Conservation (phyloP, 2,888 invertebrate species). For the Eupithecia subfuscata region DNA sequence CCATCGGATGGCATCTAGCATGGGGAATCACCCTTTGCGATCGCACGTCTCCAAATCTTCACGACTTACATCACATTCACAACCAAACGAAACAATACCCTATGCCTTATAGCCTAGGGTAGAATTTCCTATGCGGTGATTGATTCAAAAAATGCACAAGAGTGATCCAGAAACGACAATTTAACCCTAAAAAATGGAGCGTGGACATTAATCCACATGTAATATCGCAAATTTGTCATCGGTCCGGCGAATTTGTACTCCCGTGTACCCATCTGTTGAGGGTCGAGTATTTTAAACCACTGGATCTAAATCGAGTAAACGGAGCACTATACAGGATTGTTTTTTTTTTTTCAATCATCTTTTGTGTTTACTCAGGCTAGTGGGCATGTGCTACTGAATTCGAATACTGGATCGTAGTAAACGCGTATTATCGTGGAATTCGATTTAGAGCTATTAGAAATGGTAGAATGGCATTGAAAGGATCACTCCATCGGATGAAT, state of each 20-base stretch:
- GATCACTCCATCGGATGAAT: slow-evolving; percentile 63
- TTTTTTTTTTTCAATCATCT: neutral
- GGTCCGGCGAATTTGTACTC: slow-evolving; percentile 63
- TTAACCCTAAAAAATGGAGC: slow-evolving; percentile 83
- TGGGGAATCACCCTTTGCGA: slow-evolving; percentile 82
- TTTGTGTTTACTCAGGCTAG: neutral
- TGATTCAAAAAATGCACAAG: slow-evolving; percentile 43
- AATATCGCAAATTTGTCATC: slow-evolving; percentile 84
- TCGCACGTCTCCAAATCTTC: slow-evolving; percentile 63
- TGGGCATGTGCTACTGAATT: slow-evolving; percentile 1
- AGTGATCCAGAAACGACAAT: slow-evolving; percentile 80
- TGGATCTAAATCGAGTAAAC: slow-evolving; percentile 7
- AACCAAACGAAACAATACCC: slow-evolving; percentile 46
- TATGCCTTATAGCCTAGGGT: slow-evolving; percentile 43
- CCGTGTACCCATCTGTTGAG: slow-evolving; percentile 73
- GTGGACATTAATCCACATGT: slow-evolving; percentile 83
- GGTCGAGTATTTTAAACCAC: slow-evolving; percentile 27
- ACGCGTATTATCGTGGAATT: slow-evolving; percentile 48
- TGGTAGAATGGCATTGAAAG: slow-evolving; percentile 52
- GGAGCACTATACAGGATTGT: neutral
- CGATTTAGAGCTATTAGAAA: slow-evolving; percentile 76
- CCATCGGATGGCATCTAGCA: slow-evolving; percentile 81
- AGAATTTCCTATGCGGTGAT: slow-evolving; percentile 38
- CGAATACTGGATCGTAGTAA: slow-evolving; percentile 10
- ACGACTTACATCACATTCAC: slow-evolving; percentile 52